phyloP scores from a whole-genome alignment of 1,140 invertebrate species.

The Neoseiulus cucumeris region DNA sequence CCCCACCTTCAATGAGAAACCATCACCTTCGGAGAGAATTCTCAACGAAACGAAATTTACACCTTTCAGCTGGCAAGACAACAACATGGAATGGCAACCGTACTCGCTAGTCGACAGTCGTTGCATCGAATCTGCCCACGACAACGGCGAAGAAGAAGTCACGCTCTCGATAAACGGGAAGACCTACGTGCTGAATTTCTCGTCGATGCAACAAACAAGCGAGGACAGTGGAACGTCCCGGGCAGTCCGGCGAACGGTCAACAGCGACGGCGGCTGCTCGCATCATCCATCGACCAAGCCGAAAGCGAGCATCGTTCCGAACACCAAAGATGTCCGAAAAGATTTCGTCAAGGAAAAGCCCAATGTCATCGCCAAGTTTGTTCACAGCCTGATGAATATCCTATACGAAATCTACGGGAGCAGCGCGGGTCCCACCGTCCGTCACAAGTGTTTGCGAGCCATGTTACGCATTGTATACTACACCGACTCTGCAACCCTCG shows the following conservation, averaged over 20 bases:
- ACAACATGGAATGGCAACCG: constrained; percentile 6
- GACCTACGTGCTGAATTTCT: constrained; percentile 85
- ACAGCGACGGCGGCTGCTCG: constrained; percentile 13
- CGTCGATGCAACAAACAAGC: constrained; percentile 93
- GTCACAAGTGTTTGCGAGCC: constrained; percentile 87
- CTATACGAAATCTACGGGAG: constrained; percentile 92
- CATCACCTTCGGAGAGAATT: too few species aligned
- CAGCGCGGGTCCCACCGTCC: constrained; percentile 84
- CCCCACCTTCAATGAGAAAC: too few species aligned
- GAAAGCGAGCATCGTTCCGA: not conserved
- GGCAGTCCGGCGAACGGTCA: constrained; percentile 52
- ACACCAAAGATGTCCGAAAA: constrained; percentile 37
- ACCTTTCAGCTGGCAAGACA: not conserved
- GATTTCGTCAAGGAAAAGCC: constrained; percentile 43
- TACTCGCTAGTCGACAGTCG: constrained; percentile 17
- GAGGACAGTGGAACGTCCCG: constrained; percentile 84
- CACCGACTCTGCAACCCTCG: constrained; percentile 56
- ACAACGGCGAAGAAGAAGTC: constrained; percentile 81
- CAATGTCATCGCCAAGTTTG: constrained; percentile 51
- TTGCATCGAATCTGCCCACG: constrained; percentile 40
- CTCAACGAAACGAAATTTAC: too few species aligned
- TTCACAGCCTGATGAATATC: constrained; percentile 62
- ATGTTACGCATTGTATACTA: constrained; percentile 87
- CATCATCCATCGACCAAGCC: not conserved
- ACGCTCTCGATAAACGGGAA: constrained; percentile 69